Conservation (phyloP, 1,140 invertebrate genomes). For the Meloidogyne exigua region DNA sequence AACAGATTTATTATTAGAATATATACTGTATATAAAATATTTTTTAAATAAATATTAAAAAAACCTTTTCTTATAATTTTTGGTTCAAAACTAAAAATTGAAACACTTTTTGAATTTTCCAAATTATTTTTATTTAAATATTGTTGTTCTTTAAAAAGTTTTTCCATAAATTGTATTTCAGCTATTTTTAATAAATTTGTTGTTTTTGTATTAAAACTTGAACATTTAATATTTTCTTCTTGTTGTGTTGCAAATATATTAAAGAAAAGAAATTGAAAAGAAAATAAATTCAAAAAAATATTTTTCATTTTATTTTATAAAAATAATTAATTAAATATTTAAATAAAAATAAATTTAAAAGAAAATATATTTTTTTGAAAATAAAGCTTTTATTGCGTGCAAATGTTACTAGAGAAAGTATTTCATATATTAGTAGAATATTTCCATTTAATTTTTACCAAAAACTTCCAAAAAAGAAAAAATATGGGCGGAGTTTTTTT, state of each 20-base stretch:
- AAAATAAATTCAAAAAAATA: background rate
- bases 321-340: too few relatives aligned
- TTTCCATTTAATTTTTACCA: background rate
- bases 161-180: background rate
- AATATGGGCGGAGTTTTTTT: background rate
- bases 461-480: background rate
- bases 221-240: background rate
- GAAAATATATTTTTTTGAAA: too few relatives aligned
- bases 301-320: background rate
- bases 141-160: background rate
- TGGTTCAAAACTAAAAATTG: slow-evolving; percentile 4
- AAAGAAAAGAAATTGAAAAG: background rate
- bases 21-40: background rate
- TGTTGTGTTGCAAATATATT: background rate
- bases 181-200: background rate
- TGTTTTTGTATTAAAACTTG: background rate
- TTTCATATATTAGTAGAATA: too few relatives aligned
- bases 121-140: background rate
- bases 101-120: background rate
- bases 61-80: background rate
- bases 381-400: too few relatives aligned
- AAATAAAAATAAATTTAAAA: too few relatives aligned
- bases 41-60: background rate
- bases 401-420: too few relatives aligned
- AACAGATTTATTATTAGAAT: background rate